A percentile compares a stretch with the other conserved stretches of the same genome.
Conservation (phyloP, 2,797 vertebrate species). For the Anniella stebbinsi region DNA sequence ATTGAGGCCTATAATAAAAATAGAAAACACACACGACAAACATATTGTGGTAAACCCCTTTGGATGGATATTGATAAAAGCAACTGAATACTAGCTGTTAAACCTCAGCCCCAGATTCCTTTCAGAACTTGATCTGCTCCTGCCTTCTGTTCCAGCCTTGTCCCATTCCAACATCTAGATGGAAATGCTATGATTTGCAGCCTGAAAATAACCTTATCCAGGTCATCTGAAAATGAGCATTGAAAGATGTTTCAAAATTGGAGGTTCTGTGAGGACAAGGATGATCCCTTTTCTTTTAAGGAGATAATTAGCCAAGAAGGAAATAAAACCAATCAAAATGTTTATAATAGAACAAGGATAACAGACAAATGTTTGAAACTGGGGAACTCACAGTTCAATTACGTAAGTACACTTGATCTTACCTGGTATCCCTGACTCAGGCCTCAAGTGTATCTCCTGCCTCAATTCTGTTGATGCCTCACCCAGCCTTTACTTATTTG, state of each 20-base stretch:
- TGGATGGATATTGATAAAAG: slow-evolving; percentile 42
- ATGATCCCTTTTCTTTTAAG: background rate
- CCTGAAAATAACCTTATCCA: slow-evolving; percentile 25
- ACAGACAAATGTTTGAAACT: too few species aligned
- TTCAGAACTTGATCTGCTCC: slow-evolving; percentile 30
- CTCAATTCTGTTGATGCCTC: background rate
- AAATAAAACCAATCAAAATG: background rate
- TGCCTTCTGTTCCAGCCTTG: background rate
- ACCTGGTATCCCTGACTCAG: background rate
- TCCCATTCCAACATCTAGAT: background rate
- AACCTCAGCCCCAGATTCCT: slow-evolving; percentile 17
- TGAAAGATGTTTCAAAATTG: background rate
- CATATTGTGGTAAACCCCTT: slow-evolving; percentile 12
- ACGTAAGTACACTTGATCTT: background rate
- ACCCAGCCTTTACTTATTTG: background rate
- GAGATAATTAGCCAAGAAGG: background rate
- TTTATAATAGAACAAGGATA: background rate
- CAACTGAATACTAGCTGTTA: background rate
- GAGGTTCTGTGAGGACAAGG: background rate
- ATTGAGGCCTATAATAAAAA: slow-evolving; percentile 17
- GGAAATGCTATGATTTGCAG: slow-evolving; percentile 12
- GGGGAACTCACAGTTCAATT: too few species aligned
- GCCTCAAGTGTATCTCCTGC: background rate
- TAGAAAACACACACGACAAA: background rate
- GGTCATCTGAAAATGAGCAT: background rate